Percentiles rank a stretch among this genome's conserved stretches.
phyloP scores from a whole-genome alignment of 2,797 vertebrate genomes.

The Masticophis lateralis region DNA sequence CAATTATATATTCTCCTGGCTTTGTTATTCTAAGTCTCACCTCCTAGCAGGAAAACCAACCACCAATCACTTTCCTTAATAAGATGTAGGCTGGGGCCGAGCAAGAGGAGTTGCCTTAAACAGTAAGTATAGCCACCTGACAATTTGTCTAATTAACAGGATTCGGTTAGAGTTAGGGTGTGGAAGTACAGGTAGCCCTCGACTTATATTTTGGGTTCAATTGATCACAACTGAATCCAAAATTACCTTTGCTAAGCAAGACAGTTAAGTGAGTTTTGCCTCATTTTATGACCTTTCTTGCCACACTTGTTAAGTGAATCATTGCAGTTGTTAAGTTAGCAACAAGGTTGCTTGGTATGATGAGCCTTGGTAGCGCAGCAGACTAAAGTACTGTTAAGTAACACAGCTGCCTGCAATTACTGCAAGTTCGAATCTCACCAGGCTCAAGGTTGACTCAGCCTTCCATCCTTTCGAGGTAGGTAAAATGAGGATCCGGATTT shows the following conservation, averaged over 20 bases:
- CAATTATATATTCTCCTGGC: not conserved
- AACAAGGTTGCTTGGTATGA: not conserved
- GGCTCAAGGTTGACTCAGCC: no score
- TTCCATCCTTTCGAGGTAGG: no score
- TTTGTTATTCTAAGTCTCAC: not conserved
- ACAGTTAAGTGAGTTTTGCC: not conserved
- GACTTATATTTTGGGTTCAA: not conserved
- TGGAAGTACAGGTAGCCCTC: not conserved
- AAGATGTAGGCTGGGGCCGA: not conserved
- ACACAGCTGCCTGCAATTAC: no score
- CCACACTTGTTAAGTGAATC: not conserved
- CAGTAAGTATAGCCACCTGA: not conserved
- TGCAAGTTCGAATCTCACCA: no score
- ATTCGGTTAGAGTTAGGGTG: not conserved
- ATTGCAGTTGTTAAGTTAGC: not conserved
- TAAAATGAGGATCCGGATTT: no score
- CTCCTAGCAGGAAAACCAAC: not conserved
- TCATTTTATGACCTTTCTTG: not conserved
- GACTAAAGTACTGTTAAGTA: no score
- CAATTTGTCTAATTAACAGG: not conserved
- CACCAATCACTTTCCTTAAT: not conserved
- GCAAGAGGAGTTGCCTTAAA: not conserved
- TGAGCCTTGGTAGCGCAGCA: no score
- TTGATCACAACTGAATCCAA: not conserved
- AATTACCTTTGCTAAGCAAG: not conserved